Percentiles rank a stretch among this genome's conserved stretches.
phyloP scores from a whole-genome alignment of 2,797 vertebrate genomes.

The Trichosurus vulpecula region DNA sequence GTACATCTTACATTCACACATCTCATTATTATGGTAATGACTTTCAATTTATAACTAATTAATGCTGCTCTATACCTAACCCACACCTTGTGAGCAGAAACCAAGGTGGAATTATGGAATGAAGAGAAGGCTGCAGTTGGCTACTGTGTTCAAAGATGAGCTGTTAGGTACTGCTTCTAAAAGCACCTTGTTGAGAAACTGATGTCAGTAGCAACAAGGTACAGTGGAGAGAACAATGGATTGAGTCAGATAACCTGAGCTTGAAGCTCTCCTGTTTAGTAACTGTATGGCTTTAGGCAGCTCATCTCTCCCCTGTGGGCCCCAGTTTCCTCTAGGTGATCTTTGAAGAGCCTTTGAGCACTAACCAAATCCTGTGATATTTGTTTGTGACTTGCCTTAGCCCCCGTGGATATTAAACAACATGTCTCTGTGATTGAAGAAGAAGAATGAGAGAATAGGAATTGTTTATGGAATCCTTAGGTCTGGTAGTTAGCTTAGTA shows the following conservation, averaged over 20 bases:
- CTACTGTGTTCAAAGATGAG: rapidly evolving
- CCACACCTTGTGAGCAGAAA: slow-evolving; percentile 72
- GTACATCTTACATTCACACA: slow-evolving; percentile 68
- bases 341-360: not conserved
- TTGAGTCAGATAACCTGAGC: not conserved
- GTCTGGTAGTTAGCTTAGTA: slow-evolving; percentile 60
- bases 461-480: slow-evolving; percentile 29
- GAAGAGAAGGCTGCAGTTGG: slow-evolving; percentile 64
- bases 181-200: not conserved
- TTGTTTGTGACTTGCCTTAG: not conserved
- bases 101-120: slow-evolving; percentile 51
- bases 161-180: not conserved
- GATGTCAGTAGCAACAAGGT: not conserved
- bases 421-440: rapidly evolving
- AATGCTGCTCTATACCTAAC: slow-evolving; percentile 71
- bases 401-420: rapidly evolving
- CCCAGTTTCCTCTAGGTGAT: not conserved
- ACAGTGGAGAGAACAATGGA: not conserved
- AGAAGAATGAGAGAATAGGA: not conserved
- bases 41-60: slow-evolving; percentile 83
- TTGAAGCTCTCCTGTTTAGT: not conserved
- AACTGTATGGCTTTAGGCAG: not conserved
- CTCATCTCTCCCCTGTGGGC: not conserved
- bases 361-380: not conserved
- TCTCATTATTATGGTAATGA: slow-evolving; percentile 82